Percentiles rank a stretch among this genome's conserved stretches.
These are phyloP conservation scores for Catharus fuscescens DNA, from an alignment of 2,113 vertebrate genomes.

Conservation along the genomic window DNA sequence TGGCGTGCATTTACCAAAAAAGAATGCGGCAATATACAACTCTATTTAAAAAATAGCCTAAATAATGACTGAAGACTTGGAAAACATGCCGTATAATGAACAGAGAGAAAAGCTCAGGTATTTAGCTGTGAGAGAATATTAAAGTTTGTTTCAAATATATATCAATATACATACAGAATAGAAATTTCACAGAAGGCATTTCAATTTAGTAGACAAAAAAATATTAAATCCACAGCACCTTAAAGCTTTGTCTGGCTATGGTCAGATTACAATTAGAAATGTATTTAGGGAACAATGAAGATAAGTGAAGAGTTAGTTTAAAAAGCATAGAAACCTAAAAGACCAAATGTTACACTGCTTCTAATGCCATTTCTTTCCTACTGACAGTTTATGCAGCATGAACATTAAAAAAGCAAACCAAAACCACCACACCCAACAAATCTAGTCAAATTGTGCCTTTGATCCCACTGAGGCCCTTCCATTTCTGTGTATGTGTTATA, in stretches of 20 bases:
- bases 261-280: background rate
- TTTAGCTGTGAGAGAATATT: background rate
- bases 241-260: background rate
- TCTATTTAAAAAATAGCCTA: background rate
- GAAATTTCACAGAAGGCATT: background rate
- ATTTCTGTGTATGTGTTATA: background rate
- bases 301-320: background rate
- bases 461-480: background rate
- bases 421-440: background rate
- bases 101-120: background rate
- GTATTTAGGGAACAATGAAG: background rate
- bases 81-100: background rate
- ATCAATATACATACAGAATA: background rate
- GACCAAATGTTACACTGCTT: background rate
- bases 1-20: background rate
- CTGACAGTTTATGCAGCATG: background rate
- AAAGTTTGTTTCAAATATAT: background rate
- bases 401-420: background rate
- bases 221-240: background rate
- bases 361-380: background rate
- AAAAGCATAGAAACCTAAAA: background rate
- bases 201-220: background rate
- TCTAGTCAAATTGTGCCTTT: background rate
- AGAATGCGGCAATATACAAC: background rate
- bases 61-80: background rate